Percentiles rank a stretch among this genome's conserved stretches.
Evolutionary conservation across 2,113 vertebrate genomes (phyloP).

Genomic region (Lycaon pictus): DNA sequence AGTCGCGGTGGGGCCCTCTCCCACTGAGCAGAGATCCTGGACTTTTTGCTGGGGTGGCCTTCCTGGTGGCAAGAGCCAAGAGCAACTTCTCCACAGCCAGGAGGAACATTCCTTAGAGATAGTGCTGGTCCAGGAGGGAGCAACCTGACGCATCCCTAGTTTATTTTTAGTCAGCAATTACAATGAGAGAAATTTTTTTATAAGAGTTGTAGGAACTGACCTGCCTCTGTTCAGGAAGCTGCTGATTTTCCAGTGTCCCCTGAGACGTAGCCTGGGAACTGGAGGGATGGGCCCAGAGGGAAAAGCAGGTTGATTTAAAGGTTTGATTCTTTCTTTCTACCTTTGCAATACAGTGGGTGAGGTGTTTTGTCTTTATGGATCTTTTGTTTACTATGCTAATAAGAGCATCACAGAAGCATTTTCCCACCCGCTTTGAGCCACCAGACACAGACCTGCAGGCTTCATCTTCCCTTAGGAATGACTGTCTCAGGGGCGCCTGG

Average conservation of each 20-base stretch:
- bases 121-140: neutral
- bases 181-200: neutral
- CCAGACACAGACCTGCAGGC: neutral
- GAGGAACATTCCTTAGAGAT: neutral
- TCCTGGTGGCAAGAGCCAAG: neutral
- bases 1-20: neutral
- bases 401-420: constrained; percentile 12
- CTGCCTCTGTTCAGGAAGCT: constrained; percentile 19
- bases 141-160: neutral
- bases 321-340: neutral
- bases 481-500: neutral
- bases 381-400: constrained; percentile 18
- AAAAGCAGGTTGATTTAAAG: constrained; percentile 68
- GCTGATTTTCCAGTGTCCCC: constrained; percentile 77
- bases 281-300: constrained; percentile 62
- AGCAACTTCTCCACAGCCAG: neutral
- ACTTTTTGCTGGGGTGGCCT: neutral
- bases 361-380: neutral
- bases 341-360: neutral
- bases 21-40: neutral
- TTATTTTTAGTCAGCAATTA: constrained; percentile 51
- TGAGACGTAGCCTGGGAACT: constrained; percentile 69
- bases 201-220: constrained; percentile 28
- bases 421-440: neutral
- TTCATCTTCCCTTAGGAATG: neutral